Base-by-base conservation (phyloP, 2,113 vertebrate species). In the Bubo blakistoni region DNA sequence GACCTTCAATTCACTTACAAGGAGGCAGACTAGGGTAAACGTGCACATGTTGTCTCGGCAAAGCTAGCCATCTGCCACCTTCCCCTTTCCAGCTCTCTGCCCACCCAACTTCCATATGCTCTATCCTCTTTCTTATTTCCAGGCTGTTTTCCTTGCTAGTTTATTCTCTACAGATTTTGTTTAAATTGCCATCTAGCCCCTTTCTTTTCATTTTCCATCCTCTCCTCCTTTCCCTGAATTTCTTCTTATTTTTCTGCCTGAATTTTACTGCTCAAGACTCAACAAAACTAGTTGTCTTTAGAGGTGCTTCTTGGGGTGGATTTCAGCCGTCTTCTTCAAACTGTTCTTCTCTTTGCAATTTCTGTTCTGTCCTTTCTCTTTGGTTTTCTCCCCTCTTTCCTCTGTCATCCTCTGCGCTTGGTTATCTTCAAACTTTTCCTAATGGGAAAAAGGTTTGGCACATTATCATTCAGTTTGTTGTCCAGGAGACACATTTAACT, bases 391-490 rank as follows among this genome's bases (percentile, higher is more conserved):
- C 6, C 8, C 20, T 34, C 17, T 77, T 66, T 66, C 38, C 17
- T 38, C 42, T 66, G 10, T 81, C n/a, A 26, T 58, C 19, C 18
- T 88, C 55, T 51, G 12, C n/a, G 7, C 19, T 77, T 70, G 4
- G 7, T 47, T 70, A 55, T 62, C 10, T 74, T 69, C 30, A 38
- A 10, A 0, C 11, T 17, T 65, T 71, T 82, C 29, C 24, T 44
- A 24, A 38, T 14, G 2, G 34, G n/a, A 74, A 59, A 9, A 38
- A 61, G 9, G 36, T 76, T 57, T 44, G 40, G 11, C 27, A 58
- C 2, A 0, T 11, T 26, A 26, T 8, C 16, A 8, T 55, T 80
- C 69, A n/a, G 27, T 73, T 63, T 1, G 0, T 32, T 30, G 27
- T 52, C 7, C 29, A 71, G 46, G 46, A 96, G 55, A 51, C 16